Evolutionary conservation across 2,888 invertebrate genomes (phyloP), one percentile per base, ranked within the genome.

Genomic region (Psylliodes chrysocephalus): DNA sequence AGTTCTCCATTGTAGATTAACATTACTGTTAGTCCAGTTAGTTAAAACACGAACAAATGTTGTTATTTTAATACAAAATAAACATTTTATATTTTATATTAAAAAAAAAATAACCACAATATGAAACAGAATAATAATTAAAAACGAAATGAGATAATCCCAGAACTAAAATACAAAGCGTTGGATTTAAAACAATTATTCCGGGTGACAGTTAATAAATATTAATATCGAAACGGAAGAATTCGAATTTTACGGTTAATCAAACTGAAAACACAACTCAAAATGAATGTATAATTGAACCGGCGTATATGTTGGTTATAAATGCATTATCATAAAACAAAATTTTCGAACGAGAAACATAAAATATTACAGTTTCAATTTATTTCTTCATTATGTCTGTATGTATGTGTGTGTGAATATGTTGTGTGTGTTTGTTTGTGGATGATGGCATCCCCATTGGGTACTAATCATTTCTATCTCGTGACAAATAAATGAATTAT

Each of bases 361-460:
- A 47, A 57, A 57, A 57, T 56, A 63, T 57, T 63, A 38, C 17
- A 46, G 38, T 57, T 63, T 51, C 56, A 59, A 59, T 63, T 63
- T 53, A 59, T 53, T 47, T 63, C 18, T 52, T 63, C 47, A 46
- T 63, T 57, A 56, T n/a, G n/a, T n/a, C 44, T 3, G 30, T 2
- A 8, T 17, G 17, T 22, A 6, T 22, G 19, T 17, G 17, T 12
- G n/a, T 35, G 33, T 2, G 25, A 5, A 12, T 30, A 3, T 18
- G 5, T 40, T 12, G n/a, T 35, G 33, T 2, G 25, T 12, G 8
- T 30, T 10, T 18, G 5, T 40, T 14, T 46, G 46, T 18, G 33
- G 14, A 40, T 59, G 52, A 59, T 63, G 46, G 44, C 51, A 17
- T 53, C 46, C 38, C 46, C 56, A 51, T 62, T 51, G 47, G 44